A percentile compares a stretch with the other conserved stretches of the same genome.
Conservation (phyloP, 2,888 invertebrate genomes). For the Sycophila texana region DNA sequence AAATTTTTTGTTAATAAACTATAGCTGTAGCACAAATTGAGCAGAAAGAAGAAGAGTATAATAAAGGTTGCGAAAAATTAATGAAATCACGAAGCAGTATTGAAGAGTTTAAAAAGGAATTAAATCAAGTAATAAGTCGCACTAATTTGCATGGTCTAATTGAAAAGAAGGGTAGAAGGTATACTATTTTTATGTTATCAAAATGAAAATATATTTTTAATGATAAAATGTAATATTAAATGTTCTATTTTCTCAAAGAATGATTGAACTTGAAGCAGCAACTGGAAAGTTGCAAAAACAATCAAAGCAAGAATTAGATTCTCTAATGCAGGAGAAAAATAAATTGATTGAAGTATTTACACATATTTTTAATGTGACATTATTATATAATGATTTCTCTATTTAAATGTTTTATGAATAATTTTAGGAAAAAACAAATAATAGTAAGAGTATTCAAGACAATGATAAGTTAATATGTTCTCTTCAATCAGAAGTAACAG, state of each 20-base stretch:
- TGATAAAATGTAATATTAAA: too few species aligned
- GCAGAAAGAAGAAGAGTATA: not conserved
- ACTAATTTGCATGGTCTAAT: not conserved
- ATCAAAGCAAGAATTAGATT: constrained; percentile 30
- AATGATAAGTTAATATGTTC: not conserved
- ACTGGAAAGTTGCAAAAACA: not conserved
- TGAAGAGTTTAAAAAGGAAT: constrained; percentile 16
- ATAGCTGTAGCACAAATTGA: constrained; percentile 33
- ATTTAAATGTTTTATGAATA: not conserved
- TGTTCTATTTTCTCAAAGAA: constrained; percentile 20
- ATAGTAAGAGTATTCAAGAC: constrained; percentile 5
- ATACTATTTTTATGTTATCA: not conserved
- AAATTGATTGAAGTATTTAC: constrained; percentile 24
- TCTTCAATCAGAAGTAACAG: constrained; percentile 24
- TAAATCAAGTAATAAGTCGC: constrained; percentile 12
- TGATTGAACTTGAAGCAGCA: constrained; percentile 19
- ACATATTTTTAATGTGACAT: not conserved
- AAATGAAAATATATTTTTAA: not conserved
- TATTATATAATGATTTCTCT: not conserved
- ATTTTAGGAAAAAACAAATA: constrained; percentile 23
- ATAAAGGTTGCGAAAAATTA: not conserved
- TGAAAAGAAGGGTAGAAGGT: constrained; percentile 25
- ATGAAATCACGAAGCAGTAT: constrained; percentile 9
- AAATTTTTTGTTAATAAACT: constrained; percentile 2
- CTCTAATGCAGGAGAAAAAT: constrained; percentile 26